Conservation (phyloP, 1,140 invertebrate genomes). For the Drosophila seguyi region DNA sequence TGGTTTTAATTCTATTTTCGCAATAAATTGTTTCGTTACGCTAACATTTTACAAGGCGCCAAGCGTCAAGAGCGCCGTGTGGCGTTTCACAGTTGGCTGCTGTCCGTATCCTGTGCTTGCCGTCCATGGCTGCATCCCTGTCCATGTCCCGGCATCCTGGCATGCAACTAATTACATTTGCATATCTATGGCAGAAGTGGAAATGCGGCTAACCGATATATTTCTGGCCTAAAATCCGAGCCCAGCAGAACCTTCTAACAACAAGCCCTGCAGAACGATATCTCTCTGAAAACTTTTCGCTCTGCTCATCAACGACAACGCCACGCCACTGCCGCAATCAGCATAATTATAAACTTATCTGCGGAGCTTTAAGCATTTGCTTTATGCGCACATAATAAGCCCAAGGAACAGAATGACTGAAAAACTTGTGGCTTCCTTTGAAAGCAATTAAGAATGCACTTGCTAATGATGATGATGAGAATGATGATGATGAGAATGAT, state of each 20-base stretch:
- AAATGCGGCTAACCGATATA: slow-evolving; percentile 58
- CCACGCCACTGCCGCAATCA: slow-evolving; percentile 68
- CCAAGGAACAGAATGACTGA: slow-evolving; percentile 17
- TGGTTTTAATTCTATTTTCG: slow-evolving; percentile 83
- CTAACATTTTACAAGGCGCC: slow-evolving; percentile 74
- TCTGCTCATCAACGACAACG: slow-evolving; percentile 41
- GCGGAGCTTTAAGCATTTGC: slow-evolving; percentile 60
- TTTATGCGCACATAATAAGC: slow-evolving; percentile 60
- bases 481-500: slow-evolving; percentile 30
- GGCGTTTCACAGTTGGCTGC: slow-evolving; percentile 71
- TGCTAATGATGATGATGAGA: slow-evolving; percentile 47
- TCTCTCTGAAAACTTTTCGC: slow-evolving; percentile 22
- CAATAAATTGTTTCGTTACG: slow-evolving; percentile 81
- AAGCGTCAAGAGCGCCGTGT: slow-evolving; percentile 40
- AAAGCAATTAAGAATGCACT: slow-evolving; percentile 76
- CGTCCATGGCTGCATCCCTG: slow-evolving; percentile 28
- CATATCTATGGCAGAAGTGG: slow-evolving; percentile 71
- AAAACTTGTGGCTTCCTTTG: slow-evolving; percentile 48
- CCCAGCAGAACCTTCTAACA: slow-evolving; percentile 2
- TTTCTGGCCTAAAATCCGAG: slow-evolving; percentile 49
- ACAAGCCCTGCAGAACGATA: slow-evolving; percentile 12
- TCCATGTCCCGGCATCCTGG: slow-evolving; percentile 47
- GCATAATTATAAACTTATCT: slow-evolving; percentile 78
- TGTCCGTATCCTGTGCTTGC: slow-evolving; percentile 47
- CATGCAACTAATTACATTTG: slow-evolving; percentile 83